Conservation (phyloP, 2,113 vertebrate genomes). For the Oncorhynchus masou region DNA sequence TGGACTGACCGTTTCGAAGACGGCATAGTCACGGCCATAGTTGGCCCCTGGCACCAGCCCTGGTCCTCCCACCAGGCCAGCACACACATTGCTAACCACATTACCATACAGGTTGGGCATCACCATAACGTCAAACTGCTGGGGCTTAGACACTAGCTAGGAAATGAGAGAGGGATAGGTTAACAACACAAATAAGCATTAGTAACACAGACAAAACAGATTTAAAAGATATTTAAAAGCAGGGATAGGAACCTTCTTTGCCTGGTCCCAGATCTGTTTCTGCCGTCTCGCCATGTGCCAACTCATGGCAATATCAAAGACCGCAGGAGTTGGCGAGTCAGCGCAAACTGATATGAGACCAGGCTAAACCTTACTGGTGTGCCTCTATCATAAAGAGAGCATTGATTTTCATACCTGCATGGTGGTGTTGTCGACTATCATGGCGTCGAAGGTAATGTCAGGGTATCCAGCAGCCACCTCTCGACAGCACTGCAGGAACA, state of each 20-base stretch:
- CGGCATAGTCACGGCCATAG: constrained; percentile 82
- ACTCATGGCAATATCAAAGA: too few species aligned
- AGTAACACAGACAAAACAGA: not conserved
- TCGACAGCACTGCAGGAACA: constrained; percentile 89
- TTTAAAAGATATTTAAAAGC: too few species aligned
- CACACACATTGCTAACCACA: constrained; percentile 91
- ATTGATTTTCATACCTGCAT: constrained; percentile 80
- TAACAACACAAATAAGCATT: not conserved
- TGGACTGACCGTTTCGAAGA: constrained; percentile 86
- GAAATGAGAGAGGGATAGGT: not conserved
- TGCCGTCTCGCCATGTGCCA: too few species aligned
- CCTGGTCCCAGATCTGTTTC: too few species aligned
- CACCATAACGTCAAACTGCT: constrained; percentile 94
- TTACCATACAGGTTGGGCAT: constrained; percentile 95
- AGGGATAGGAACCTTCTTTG: too few species aligned
- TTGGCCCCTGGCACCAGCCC: constrained; percentile 81
- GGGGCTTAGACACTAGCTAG: constrained; percentile 86
- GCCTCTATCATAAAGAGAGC: too few species aligned
- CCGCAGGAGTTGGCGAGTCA: too few species aligned
- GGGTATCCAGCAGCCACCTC: constrained; percentile 87
- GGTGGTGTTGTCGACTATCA: constrained; percentile 94
- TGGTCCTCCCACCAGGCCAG: constrained; percentile 85
- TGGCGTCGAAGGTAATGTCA: constrained; percentile 84
- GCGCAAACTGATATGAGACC: too few species aligned
- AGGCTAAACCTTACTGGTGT: too few species aligned